Evolutionary conservation across 53 echinoderm and acorn worm species (phyloP).

Genomic region (Henricia sp.): DNA sequence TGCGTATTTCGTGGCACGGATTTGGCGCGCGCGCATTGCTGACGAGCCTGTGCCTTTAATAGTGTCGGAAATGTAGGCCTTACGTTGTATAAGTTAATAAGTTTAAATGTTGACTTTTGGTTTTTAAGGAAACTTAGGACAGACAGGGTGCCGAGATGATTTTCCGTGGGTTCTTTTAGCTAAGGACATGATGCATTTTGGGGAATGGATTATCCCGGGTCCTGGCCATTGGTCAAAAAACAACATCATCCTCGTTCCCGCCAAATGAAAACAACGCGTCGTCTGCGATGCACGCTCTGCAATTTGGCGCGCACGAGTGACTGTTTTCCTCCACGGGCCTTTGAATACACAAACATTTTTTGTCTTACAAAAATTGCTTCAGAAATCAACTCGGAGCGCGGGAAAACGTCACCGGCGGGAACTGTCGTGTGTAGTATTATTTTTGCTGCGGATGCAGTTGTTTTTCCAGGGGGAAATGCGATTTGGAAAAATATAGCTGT

Average conservation of each 20-base stretch:
- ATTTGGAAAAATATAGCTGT: no score
- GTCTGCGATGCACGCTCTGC: conserved; percentile 34
- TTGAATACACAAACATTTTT: conserved; percentile 37
- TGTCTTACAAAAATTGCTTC: background rate
- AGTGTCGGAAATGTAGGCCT: no score
- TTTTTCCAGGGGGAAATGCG: conserved; percentile 23
- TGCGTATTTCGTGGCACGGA: no score
- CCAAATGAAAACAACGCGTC: conserved; percentile 26
- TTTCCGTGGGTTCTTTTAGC: no score
- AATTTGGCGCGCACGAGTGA: conserved; percentile 44
- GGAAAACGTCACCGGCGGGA: conserved; percentile 1
- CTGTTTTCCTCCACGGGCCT: conserved; percentile 29
- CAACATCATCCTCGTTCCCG: conserved; percentile 11
- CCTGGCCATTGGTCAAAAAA: conserved; percentile 22
- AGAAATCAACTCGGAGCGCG: conserved; percentile 29
- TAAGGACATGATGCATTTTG: no score
- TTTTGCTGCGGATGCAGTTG: conserved; percentile 9
- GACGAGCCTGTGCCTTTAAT: no score
- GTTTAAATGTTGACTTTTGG: no score
- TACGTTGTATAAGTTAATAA: no score
- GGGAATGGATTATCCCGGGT: no score
- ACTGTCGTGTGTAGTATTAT: conserved; percentile 27
- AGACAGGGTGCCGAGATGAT: no score
- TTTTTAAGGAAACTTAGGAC: no score
- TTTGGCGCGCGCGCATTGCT: no score